phyloP scores from a whole-genome alignment of 2,888 invertebrate genomes.

The Molanna angustata region DNA sequence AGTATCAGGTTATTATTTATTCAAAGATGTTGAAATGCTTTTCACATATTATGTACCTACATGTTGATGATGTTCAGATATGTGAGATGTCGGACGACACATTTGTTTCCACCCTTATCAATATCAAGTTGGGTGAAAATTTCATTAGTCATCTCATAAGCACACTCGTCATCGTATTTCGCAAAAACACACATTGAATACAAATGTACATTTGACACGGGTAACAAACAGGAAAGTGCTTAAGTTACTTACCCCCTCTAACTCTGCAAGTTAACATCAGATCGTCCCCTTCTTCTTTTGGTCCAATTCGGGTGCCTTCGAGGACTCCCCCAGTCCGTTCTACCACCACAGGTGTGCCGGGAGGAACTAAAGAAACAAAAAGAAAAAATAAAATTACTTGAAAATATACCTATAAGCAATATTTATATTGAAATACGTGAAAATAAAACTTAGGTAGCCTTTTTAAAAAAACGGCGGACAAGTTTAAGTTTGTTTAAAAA shows the following conservation, averaged over 20 bases:
- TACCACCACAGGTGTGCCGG: conserved; percentile 80
- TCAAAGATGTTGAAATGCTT: no score
- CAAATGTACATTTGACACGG: neutral
- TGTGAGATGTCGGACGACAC: no score
- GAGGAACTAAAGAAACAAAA: conserved; percentile 67
- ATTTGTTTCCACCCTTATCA: conserved; percentile 13
- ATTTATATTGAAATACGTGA: no score
- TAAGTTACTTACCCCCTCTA: conserved; percentile 69
- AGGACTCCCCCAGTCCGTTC: conserved; percentile 77
- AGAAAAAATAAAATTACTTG: neutral
- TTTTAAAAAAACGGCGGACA: no score
- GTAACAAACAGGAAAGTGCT: neutral
- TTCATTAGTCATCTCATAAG: conserved; percentile 7
- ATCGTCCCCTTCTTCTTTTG: conserved; percentile 83
- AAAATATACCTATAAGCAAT: neutral
- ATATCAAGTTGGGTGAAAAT: conserved; percentile 7
- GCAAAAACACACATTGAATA: neutral
- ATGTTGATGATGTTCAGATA: no score
- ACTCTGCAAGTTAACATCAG: conserved; percentile 83
- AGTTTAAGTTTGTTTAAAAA: no score
- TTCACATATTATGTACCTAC: no score
- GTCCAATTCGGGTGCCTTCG: conserved; percentile 75
- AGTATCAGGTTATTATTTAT: no score
- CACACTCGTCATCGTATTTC: conserved; percentile 7
- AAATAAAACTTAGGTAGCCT: no score